These are phyloP conservation scores for Mareca strepera DNA, from an alignment of 2,797 vertebrate genomes.

Conservation along the genomic window DNA sequence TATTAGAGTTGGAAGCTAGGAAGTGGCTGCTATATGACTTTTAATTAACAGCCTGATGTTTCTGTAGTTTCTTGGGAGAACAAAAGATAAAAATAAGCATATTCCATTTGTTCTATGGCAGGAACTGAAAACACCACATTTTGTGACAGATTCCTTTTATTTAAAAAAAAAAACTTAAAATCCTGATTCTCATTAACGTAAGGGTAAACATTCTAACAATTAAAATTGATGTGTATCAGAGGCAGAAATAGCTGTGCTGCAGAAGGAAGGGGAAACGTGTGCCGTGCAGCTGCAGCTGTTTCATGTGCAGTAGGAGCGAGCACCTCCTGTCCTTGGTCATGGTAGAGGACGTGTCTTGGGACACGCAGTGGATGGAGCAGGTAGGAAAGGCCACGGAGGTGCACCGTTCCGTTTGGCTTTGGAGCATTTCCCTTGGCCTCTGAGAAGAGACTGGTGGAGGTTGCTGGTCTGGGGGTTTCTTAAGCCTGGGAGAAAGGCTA, in stretches of 20 bases:
- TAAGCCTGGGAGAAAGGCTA: neutral
- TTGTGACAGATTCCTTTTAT: neutral
- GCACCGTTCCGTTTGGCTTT: neutral
- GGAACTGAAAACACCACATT: neutral
- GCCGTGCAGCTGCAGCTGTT: neutral
- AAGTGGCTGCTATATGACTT: neutral
- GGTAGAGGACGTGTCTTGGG: neutral
- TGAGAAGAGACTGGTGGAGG: neutral
- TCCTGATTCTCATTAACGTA: neutral
- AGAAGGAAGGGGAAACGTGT: neutral
- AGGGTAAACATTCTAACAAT: neutral
- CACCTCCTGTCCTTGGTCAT: neutral
- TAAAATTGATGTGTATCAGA: neutral
- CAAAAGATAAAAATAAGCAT: neutral
- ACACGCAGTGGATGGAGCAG: neutral
- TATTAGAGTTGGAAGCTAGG: neutral
- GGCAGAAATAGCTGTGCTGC: neutral
- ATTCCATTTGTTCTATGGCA: neutral
- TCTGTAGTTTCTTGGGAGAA: neutral
- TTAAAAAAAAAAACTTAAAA: neutral
- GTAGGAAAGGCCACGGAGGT: neutral
- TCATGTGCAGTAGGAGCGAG: fast-evolving
- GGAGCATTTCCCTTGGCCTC: neutral
- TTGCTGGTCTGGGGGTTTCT: neutral
- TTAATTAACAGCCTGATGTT: neutral